These are phyloP conservation scores for Trinorchestia longiramus DNA, from an alignment of 1,140 invertebrate genomes.

Conservation along the genomic window DNA sequence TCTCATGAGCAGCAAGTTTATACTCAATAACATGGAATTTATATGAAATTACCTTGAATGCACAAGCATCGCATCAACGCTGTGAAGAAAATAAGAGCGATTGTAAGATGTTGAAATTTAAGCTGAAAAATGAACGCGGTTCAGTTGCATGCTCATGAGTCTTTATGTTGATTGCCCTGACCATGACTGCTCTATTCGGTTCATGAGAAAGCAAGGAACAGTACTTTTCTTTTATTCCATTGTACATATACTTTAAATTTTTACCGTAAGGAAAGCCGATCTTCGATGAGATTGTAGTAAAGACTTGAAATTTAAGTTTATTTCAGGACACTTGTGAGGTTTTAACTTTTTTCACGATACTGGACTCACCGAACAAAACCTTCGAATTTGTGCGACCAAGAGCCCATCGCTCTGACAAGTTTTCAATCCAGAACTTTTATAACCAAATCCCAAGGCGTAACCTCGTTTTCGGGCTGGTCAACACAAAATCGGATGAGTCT, in stretches of 20 bases:
- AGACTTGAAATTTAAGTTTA: not conserved
- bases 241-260: not conserved
- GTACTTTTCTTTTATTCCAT: not conserved
- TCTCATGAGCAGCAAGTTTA: not conserved
- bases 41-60: not conserved
- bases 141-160: not conserved
- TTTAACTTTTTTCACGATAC: not conserved
- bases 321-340: not conserved
- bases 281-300: not conserved
- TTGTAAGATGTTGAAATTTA: not conserved
- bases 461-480: not conserved
- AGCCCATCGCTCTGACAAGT: not conserved
- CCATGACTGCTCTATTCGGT: not conserved
- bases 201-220: not conserved
- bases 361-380: not conserved
- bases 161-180: not conserved
- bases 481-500: not conserved
- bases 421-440: too few relatives aligned
- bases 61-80: not conserved
- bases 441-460: too few relatives aligned
- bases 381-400: not conserved
- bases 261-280: not conserved
- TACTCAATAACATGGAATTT: not conserved
- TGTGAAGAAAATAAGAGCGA: not conserved
- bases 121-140: not conserved